These are phyloP conservation scores for Papilio xuthus DNA, from an alignment of 1,140 invertebrate species.

Conservation along the genomic window DNA sequence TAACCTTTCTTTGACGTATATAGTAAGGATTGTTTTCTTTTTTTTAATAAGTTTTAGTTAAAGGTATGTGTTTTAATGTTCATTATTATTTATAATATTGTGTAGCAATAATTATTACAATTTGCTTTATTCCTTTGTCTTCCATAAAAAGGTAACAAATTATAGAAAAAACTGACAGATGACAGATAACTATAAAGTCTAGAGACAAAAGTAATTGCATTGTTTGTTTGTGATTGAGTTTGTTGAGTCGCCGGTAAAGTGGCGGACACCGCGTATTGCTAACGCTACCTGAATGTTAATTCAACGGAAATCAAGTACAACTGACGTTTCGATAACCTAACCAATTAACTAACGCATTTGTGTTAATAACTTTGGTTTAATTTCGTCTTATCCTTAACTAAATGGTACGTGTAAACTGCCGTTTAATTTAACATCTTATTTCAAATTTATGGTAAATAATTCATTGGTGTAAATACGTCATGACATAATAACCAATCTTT, in stretches of 20 bases:
- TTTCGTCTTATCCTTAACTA: background rate
- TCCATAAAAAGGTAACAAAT: background rate
- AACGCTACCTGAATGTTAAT: conserved; percentile 47
- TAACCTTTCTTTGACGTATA: too few species aligned
- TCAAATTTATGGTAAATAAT: too few species aligned
- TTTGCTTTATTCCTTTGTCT: background rate
- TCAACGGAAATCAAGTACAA: conserved; percentile 34
- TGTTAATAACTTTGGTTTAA: background rate
- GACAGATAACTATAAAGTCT: conserved; percentile 3
- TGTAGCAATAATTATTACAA: background rate
- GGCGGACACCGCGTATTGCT: conserved; percentile 45
- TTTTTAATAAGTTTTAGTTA: background rate
- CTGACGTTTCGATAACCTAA: background rate
- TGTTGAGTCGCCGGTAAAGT: conserved; percentile 56
- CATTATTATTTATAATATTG: background rate
- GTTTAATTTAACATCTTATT: too few species aligned
- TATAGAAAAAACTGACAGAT: background rate
- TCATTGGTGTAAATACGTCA: too few species aligned
- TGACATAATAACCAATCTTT: too few species aligned
- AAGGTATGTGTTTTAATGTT: background rate
- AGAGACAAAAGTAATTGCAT: conserved; percentile 25
- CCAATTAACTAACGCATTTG: conserved; percentile 22
- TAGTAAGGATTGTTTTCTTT: too few species aligned
- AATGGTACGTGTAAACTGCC: too few species aligned
- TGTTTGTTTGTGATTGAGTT: conserved; percentile 60